These are phyloP conservation scores for Pseudomyrmex gracilis DNA, from an alignment of 1,140 invertebrate species.

Conservation along the genomic window DNA sequence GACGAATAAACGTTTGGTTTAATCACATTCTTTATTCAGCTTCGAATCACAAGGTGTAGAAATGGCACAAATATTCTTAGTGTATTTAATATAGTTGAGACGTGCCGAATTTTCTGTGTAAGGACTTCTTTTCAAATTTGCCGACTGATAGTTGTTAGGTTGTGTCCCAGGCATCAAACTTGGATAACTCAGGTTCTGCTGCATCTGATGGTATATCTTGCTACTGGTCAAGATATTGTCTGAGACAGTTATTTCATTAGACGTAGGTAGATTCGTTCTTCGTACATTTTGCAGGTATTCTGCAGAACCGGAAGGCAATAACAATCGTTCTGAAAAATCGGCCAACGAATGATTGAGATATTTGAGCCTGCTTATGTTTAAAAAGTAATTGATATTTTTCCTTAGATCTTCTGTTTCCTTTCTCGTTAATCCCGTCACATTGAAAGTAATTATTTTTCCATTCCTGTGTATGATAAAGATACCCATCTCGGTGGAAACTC, in stretches of 20 bases:
- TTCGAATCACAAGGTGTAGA: background rate
- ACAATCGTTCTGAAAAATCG: slow-evolving; percentile 55
- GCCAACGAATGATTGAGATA: slow-evolving; percentile 50
- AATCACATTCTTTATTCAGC: slow-evolving; percentile 6
- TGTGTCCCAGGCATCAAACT: slow-evolving; percentile 42
- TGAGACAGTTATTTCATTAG: slow-evolving; percentile 18
- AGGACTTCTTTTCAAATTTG: slow-evolving; percentile 28
- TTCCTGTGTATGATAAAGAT: slow-evolving; percentile 71
- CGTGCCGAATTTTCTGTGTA: slow-evolving; percentile 38
- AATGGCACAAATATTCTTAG: background rate
- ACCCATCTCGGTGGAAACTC: slow-evolving; percentile 69
- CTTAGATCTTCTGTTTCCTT: slow-evolving; percentile 70
- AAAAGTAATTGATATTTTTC: slow-evolving; percentile 70
- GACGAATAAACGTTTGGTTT: background rate
- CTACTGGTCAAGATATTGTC: slow-evolving; percentile 37
- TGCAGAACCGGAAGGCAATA: slow-evolving; percentile 62
- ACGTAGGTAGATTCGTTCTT: slow-evolving; percentile 21
- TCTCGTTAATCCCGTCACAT: slow-evolving; percentile 67
- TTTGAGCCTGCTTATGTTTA: slow-evolving; percentile 63
- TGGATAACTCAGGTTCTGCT: slow-evolving; percentile 64
- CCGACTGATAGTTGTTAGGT: slow-evolving; percentile 28
- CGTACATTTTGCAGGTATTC: slow-evolving; percentile 34
- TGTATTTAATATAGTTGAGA: slow-evolving; percentile 19
- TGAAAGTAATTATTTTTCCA: slow-evolving; percentile 70
- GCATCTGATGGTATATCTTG: slow-evolving; percentile 12